phyloP scores from a whole-genome alignment of 2,888 invertebrate species.

The Mechanitis messenoides region DNA sequence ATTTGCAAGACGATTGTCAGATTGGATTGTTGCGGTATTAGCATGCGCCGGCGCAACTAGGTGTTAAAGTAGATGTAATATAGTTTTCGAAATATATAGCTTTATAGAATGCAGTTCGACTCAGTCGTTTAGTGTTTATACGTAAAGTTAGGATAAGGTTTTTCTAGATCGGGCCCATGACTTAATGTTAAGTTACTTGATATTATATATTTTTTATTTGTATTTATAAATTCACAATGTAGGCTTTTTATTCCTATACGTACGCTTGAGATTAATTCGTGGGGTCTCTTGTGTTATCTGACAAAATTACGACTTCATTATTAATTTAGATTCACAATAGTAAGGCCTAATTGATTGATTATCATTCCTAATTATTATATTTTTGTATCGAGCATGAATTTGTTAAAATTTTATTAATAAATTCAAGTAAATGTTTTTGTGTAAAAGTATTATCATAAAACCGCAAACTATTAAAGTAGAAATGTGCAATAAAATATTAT shows the following conservation, averaged over 20 bases:
- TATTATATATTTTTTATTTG: conserved; percentile 35
- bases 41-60: conserved; percentile 33
- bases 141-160: conserved; percentile 61
- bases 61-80: conserved; percentile 44
- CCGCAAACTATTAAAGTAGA: too few relatives aligned
- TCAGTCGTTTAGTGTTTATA: conserved; percentile 59
- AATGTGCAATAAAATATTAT: too few relatives aligned
- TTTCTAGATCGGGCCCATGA: conserved; percentile 73
- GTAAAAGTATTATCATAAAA: too few relatives aligned
- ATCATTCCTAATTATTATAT: too few relatives aligned
- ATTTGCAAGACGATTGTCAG: conserved; percentile 10
- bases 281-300: conserved; percentile 29
- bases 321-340: neutral
- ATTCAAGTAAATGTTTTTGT: too few relatives aligned
- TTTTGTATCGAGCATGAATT: too few relatives aligned
- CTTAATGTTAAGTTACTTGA: conserved; percentile 68
- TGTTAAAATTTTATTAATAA: too few relatives aligned
- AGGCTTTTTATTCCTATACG: conserved; percentile 43
- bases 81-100: conserved; percentile 68
- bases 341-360: conserved; percentile 6
- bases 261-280: conserved; percentile 31
- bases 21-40: conserved; percentile 11
- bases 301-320: conserved; percentile 30
- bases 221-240: conserved; percentile 31
- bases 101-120: conserved; percentile 60